Evolutionary conservation across 2,113 vertebrate species (phyloP).

Genomic region (Phylloscopus trochilus): DNA sequence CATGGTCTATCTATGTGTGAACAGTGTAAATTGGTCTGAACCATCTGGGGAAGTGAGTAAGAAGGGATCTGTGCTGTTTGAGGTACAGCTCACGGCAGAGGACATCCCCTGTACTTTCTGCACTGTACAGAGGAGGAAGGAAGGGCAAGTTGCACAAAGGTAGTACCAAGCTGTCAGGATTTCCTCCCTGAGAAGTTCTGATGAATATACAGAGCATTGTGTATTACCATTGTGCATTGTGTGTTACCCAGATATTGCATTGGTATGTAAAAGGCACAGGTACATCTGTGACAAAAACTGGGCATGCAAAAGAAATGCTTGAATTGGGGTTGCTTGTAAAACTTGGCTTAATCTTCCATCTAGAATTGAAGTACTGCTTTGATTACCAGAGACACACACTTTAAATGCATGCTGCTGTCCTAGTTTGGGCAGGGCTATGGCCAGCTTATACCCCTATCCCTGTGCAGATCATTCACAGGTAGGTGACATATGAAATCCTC

Average conservation of each 20-base stretch:
- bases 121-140: not conserved
- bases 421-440: not conserved
- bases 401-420: not conserved
- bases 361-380: not conserved
- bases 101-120: not conserved
- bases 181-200: not conserved
- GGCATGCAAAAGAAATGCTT: not conserved
- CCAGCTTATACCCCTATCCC: not conserved
- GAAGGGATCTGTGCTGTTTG: not conserved
- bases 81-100: not conserved
- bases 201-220: not conserved
- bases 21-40: not conserved
- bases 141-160: not conserved
- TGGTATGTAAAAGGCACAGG: not conserved
- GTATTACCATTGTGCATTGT: too few species aligned
- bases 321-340: not conserved
- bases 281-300: not conserved
- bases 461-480: conserved; percentile 1
- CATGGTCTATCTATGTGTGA: not conserved
- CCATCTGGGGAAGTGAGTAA: not conserved
- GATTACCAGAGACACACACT: not conserved
- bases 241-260: not conserved
- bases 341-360: not conserved
- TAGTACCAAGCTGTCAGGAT: not conserved
- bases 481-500: not conserved